These are phyloP conservation scores for Reticulitermes lucifugus DNA, from an alignment of 2,888 invertebrate species.

Conservation along the genomic window DNA sequence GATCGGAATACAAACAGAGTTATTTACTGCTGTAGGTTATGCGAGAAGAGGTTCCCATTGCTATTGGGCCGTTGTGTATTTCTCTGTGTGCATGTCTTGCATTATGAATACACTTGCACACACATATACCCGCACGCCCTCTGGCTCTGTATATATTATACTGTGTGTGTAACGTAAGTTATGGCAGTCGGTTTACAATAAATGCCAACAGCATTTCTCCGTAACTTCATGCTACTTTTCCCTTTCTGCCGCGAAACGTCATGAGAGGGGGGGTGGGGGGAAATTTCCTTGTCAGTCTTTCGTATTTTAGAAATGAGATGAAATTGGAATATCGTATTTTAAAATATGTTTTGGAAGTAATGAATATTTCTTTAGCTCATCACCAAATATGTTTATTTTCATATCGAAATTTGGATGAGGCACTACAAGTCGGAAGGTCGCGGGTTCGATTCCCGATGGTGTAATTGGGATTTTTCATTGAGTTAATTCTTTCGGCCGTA, in stretches of 20 bases:
- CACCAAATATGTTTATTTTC: too few relatives aligned
- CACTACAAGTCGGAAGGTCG: too few relatives aligned
- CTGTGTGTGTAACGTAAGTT: conserved; percentile 8
- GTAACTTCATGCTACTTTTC: neutral
- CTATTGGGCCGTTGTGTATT: neutral
- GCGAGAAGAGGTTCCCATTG: neutral
- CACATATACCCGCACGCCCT: neutral
- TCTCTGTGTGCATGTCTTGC: neutral
- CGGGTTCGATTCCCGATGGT: too few relatives aligned
- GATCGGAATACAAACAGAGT: neutral
- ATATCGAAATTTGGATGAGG: too few relatives aligned
- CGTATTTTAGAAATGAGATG: neutral
- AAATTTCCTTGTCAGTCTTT: neutral
- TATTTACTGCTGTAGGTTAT: neutral
- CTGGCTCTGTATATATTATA: neutral
- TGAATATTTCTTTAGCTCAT: too few relatives aligned
- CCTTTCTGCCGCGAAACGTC: neutral
- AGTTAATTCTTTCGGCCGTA: too few relatives aligned
- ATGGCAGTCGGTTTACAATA: neutral
- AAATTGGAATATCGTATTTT: neutral
- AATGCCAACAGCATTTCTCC: conserved; percentile 7
- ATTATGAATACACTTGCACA: neutral
- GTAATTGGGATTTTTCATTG: too few relatives aligned
- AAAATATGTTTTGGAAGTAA: too few relatives aligned
- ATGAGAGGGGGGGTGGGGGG: neutral